phyloP scores from a whole-genome alignment of 2,797 vertebrate genomes.

The Buphagus erythrorhynchus region DNA sequence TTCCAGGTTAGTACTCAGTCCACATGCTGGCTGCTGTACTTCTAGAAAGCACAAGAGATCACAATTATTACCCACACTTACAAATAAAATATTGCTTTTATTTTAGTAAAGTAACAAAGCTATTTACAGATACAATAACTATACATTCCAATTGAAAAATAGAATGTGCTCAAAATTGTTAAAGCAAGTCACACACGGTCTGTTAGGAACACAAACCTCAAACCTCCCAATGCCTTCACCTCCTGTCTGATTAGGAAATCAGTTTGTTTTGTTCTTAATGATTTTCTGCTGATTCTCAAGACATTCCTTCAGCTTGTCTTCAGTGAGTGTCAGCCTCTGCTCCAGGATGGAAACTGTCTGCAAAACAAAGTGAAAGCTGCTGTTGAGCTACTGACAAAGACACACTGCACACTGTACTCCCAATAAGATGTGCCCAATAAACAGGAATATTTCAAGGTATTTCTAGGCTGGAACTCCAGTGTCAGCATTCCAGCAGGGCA shows the following conservation, averaged over 20 bases:
- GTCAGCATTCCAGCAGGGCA: not conserved
- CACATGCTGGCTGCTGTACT: not conserved
- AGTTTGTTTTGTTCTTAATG: constrained; percentile 74
- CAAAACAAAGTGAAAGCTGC: constrained; percentile 33
- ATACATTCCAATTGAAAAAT: constrained; percentile 49
- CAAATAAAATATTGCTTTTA: constrained; percentile 61
- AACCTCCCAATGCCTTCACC: constrained; percentile 8
- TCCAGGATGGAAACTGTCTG: constrained; percentile 88
- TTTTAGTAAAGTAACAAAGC: constrained; percentile 59
- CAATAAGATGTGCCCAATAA: not conserved
- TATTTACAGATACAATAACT: constrained; percentile 58
- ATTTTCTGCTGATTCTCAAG: constrained; percentile 91
- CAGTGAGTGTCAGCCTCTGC: constrained; percentile 91
- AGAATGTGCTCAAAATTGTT: not conserved
- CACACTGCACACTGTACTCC: not conserved
- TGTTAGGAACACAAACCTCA: constrained; percentile 9
- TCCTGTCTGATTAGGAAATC: constrained; percentile 37
- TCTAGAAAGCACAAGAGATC: constrained; percentile 7
- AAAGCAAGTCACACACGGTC: constrained; percentile 28
- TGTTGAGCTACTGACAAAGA: not conserved
- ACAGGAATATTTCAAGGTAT: not conserved
- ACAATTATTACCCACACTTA: not conserved
- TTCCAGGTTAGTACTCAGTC: not conserved
- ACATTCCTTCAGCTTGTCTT: constrained; percentile 95
- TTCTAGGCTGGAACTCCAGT: not conserved